A percentile compares a stretch with the other conserved stretches of the same genome.
These are phyloP conservation scores for Ptilodon capucinus DNA, from an alignment of 2,888 invertebrate genomes.

Conservation along the genomic window DNA sequence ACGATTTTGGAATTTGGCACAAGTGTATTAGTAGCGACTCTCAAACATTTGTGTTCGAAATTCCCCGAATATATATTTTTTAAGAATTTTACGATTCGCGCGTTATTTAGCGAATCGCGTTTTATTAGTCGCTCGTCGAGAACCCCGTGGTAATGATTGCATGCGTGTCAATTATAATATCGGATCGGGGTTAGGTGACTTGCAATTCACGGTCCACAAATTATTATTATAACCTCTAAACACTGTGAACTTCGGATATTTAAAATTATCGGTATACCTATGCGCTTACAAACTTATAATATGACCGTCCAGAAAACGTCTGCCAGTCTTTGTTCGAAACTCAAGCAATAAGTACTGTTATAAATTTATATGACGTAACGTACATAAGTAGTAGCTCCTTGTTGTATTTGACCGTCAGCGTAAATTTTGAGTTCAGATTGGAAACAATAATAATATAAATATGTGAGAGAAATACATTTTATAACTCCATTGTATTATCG, in stretches of 20 bases:
- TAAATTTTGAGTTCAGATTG: conserved; percentile 24
- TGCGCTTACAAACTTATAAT: conserved; percentile 28
- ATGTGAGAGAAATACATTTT: neutral
- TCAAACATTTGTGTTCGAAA: conserved; percentile 50
- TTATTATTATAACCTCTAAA: conserved; percentile 6
- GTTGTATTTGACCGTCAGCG: conserved; percentile 17
- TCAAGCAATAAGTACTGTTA: conserved; percentile 35
- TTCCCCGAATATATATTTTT: conserved; percentile 58
- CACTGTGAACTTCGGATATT: neutral
- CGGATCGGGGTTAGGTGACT: conserved; percentile 40
- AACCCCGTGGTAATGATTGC: conserved; percentile 38
- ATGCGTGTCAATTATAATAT: conserved; percentile 44
- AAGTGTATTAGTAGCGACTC: conserved; percentile 38
- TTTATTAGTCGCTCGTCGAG: conserved; percentile 35
- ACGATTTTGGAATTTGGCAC: conserved; percentile 50
- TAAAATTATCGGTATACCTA: conserved; percentile 18
- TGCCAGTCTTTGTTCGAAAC: conserved; percentile 37
- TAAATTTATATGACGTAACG: conserved; percentile 20
- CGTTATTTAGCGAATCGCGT: conserved; percentile 32
- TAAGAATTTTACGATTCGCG: conserved; percentile 53
- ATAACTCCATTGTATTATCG: neutral
- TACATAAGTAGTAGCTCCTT: conserved; percentile 9
- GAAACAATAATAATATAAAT: conserved; percentile 6
- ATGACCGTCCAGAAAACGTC: conserved; percentile 39
- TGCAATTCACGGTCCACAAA: conserved; percentile 39